Base-by-base conservation (phyloP, 2,888 invertebrate species). In the Drosophila colorata region DNA sequence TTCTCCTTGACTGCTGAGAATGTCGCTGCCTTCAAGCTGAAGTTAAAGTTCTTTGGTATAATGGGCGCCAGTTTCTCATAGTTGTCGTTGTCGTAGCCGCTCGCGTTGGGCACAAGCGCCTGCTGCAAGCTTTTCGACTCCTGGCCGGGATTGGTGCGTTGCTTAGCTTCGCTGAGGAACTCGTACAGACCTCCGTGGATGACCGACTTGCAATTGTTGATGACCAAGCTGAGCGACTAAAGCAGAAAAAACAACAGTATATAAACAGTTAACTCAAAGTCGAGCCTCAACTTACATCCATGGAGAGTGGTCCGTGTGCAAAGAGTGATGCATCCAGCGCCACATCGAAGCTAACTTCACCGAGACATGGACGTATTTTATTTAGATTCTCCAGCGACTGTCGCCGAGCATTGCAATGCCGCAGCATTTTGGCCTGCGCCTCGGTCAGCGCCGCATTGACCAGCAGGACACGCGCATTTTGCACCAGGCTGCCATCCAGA, bases 271-370 rank as follows among this genome's bases (percentile, higher is more conserved):
- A 2, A 28, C 8, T 14, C 6, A 14, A 11, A 28, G 2, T 1
- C 0, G 6, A 14, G 9, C 13, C 11, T 14, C 1, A 28, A 74
- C 86, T 89, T 92, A 96, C 96, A 94, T 97, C 96, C 41, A 97
- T 95, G 76, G 96, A 96, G n/a, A 97, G 92, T n/a, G 96, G 96
- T 4, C 96, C 96, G 84, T 96, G 96, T 6, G 96, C 96, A 76
- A 95, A 95, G 9, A 97, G 93, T 1, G 95, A 95, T 0, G 96
- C 96, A 91, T 97, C 97, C 67, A 96, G 92, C 0, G 95, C 93
- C 38, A 97, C 93, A 52, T 95, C 95, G 81, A 96, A 96, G 48
- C 95, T 94, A 2, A 96, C 93, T 89, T 96, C 96, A 0, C 94
- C 95, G 46, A 97, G 92, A 79, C 95, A 95, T 7, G 95, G 95